Base-by-base conservation (phyloP, 1,140 invertebrate species). In the Cyclargus thomasi region DNA sequence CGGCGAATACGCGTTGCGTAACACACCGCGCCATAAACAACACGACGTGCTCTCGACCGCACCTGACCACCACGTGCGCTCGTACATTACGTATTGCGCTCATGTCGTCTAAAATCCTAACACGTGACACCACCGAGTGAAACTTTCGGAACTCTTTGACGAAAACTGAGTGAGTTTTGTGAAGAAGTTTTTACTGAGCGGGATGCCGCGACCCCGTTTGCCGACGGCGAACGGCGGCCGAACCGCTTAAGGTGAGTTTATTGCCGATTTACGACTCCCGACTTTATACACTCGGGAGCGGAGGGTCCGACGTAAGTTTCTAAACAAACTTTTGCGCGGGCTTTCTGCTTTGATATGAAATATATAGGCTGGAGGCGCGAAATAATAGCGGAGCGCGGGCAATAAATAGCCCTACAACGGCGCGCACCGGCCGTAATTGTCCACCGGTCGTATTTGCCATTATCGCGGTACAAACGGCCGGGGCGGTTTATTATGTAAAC, bases 1-100 rank as follows among this genome's bases (percentile, higher is more conserved):
- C 79, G 85, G 85, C 83, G 83, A 86, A 81, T 82, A 90, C 90
- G 87, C 87, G 90, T 89, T 88, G 88, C 86, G 88, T 87, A 90
- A 90, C 85, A 29, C 29, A 80, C 69, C 82, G 78, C 81, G 79
- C 82, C 79, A 86, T 88, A 88, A 89, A 89, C 86, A 89, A 88
- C 80, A 79, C 80, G 83, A 82, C 80, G 79, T 80, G 75, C 71
- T 79, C 39, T 47, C 39, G 39, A 16, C 80, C 76, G 75, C 80
- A 81, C 81, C 81, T 85, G 79, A 79, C 70, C 67, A 64, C 83
- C 83, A 88, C 86, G 85, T 87, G 85, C 83, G 77, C 75, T 71
- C 29, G 59, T 63, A 53, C 82, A 86, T 85, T 88, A 86, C 79
- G 84, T 86, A 89, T 89, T 86, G 74, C 85, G 78, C 83, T 87